Percentiles rank a stretch among this genome's conserved stretches.
Conservation (phyloP, 2,113 vertebrate species). For the Acrocephalus kingi region DNA sequence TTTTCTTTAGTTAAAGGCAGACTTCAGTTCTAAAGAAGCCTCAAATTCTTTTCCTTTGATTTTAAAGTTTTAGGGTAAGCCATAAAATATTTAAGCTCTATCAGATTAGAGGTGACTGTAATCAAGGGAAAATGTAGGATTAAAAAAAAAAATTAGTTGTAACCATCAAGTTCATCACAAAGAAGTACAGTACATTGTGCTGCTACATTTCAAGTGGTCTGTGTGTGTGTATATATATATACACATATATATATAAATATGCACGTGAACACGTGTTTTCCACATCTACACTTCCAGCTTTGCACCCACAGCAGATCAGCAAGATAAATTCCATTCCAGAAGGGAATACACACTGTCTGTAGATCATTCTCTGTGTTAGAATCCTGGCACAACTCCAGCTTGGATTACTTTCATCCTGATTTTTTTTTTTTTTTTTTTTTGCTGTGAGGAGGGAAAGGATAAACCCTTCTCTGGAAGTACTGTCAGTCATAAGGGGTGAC, state of each 20-base stretch:
- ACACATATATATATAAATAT: no score
- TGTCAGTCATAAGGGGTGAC: not conserved
- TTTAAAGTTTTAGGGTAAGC: not conserved
- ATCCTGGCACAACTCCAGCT: not conserved
- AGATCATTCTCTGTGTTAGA: not conserved
- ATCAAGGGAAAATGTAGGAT: not conserved
- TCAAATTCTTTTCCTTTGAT: not conserved
- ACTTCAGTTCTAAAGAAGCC: not conserved
- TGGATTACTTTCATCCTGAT: not conserved
- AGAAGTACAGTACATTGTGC: not conserved
- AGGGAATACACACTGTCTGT: not conserved
- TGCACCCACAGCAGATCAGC: not conserved
- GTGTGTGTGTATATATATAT: rapidly evolving
- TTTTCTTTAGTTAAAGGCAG: not conserved
- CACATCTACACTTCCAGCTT: not conserved
- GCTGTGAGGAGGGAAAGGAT: not conserved
- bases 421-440: not conserved
- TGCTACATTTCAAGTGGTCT: not conserved
- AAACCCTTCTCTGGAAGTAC: not conserved
- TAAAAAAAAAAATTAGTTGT: not conserved
- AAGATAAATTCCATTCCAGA: not conserved
- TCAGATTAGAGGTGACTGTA: not conserved
- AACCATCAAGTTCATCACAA: not conserved
- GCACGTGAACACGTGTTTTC: not conserved
- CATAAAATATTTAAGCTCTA: not conserved